Percentiles rank a stretch among this genome's conserved stretches.
phyloP scores from a whole-genome alignment of 2,797 vertebrate genomes.

The Gorsachius magnificus region DNA sequence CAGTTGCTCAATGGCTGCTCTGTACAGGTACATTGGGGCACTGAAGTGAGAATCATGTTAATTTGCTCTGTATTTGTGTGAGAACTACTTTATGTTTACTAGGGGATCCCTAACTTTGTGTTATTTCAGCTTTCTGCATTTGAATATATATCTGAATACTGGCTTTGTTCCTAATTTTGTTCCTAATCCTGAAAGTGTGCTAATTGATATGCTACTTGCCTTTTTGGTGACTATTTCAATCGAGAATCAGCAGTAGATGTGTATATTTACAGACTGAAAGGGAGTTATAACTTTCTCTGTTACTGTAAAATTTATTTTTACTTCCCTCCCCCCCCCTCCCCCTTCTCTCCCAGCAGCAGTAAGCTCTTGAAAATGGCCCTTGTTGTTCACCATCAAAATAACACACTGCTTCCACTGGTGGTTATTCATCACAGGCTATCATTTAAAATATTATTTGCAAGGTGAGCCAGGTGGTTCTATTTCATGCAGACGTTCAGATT shows the following conservation, averaged over 20 bases:
- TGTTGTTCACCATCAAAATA: background rate
- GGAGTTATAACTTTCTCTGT: background rate
- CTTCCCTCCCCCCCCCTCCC: no score
- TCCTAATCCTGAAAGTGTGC: background rate
- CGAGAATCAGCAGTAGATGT: background rate
- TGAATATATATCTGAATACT: background rate
- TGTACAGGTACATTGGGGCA: background rate
- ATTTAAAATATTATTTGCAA: background rate
- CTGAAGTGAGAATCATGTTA: background rate
- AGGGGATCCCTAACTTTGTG: background rate
- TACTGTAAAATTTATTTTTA: background rate
- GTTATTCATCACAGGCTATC: background rate
- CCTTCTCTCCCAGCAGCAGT: background rate
- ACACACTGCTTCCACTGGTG: background rate
- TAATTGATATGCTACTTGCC: background rate
- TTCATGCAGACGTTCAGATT: background rate
- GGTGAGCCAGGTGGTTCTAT: background rate
- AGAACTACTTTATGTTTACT: background rate
- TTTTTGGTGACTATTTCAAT: conserved; percentile 3
- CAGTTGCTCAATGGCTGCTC: background rate
- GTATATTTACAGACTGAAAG: background rate
- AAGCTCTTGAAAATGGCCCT: background rate
- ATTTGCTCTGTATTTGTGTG: background rate
- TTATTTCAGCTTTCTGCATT: background rate
- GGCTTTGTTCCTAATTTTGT: background rate